Evolutionary conservation across 2,888 invertebrate species (phyloP), one percentile per base, ranked within the genome.

Genomic region (Cryptocheilus praepositus): DNA sequence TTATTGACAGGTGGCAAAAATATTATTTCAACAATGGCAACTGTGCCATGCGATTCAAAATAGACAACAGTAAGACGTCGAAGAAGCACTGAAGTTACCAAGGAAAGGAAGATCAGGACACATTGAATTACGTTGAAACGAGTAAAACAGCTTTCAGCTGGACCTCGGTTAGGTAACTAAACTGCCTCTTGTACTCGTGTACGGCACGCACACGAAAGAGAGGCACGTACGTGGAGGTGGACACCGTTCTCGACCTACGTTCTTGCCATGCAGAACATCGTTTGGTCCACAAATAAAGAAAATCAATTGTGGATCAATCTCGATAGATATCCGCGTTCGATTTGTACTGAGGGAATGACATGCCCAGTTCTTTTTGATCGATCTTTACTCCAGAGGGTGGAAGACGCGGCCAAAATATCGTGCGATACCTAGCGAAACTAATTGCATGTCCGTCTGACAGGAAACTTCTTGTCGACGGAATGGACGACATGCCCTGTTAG

Each of bases 221-320:
- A 63, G 72, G 46, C 25, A 57, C 51, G 66, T 64, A n/a, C 69
- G 64, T 56, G 73, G 64, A 69, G 69, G 73, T 67, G 73, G 71
- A 66, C 70, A 66, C 72, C 55, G 67, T 74, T 77, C 72, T 52
- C 77, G 77, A 67, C 73, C 77, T 73, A 76, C 75, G 70, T 76
- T 25, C 59, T 49, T 18, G 21, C 19, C 46, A 46, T 63, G 57
- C 36, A 63, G 53, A 62, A 60, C 61, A 74, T 67, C 74, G 73
- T 61, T 56, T 46, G 57, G 69, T 67, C 45, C 61, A 64, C 52
- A 51, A 57, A 44, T n/a, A 62, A 51, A 73, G 73, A 74, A 76
- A 77, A 71, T 69, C 76, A 68, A 73, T 69, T 64, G 71, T 21
- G 55, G 53, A 74, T 72, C 70, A 61, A 63, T 59, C 69, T 49